Percentiles rank a stretch among this genome's conserved stretches.
Evolutionary conservation across 2,797 vertebrate genomes (phyloP).

Genomic region (Notolepis coatsorum): DNA sequence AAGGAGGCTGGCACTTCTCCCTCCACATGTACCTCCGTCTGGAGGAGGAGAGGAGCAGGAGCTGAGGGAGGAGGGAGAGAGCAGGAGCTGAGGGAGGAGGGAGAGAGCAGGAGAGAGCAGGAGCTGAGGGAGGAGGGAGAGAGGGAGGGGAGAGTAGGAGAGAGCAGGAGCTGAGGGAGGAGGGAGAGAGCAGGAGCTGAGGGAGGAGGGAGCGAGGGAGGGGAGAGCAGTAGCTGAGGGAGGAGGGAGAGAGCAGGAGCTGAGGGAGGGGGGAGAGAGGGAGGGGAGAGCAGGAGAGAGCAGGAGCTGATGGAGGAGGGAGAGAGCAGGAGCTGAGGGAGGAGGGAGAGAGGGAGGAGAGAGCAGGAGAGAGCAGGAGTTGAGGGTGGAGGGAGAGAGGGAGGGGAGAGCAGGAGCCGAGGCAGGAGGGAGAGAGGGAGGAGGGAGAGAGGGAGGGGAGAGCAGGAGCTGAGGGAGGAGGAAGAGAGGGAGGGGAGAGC

Average conservation of each 20-base stretch:
- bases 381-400: neutral
- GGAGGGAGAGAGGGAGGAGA: constrained; percentile 9
- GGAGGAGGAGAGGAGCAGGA: constrained; percentile 60
- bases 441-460: constrained; percentile 32
- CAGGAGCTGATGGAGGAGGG: constrained; percentile 21
- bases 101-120: constrained; percentile 27
- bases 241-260: constrained; percentile 12
- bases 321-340: constrained; percentile 19
- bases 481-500: constrained; percentile 36
- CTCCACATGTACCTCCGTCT: constrained; percentile 58
- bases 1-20: constrained; percentile 60
- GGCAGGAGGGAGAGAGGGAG: constrained; percentile 34
- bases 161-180: constrained; percentile 29
- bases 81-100: constrained; percentile 52
- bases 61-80: too few species aligned
- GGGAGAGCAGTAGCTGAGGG: constrained; percentile 13
- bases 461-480: constrained; percentile 25
- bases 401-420: neutral
- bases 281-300: constrained; percentile 7
- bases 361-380: neutral
- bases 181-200: constrained; percentile 31
- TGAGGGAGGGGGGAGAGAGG: constrained; percentile 26
- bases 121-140: constrained; percentile 32
- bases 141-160: constrained; percentile 27
- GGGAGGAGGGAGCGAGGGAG: constrained; percentile 23